Conservation (phyloP, 2,888 invertebrate species). For the Sphaeridia pumilis region DNA sequence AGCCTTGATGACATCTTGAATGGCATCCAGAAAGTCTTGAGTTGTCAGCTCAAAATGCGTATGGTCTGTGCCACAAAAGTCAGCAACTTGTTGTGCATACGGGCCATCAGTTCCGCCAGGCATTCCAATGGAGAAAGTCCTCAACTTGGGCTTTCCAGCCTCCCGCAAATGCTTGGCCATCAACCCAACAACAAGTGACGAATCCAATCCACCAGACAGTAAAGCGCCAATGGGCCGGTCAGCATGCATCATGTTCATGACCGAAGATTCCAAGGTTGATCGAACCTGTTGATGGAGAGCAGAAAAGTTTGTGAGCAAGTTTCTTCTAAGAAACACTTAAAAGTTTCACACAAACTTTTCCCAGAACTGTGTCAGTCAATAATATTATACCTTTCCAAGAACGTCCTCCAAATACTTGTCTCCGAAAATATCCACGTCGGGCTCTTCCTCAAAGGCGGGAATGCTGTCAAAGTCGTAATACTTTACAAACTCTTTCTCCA, state of each 20-base stretch:
- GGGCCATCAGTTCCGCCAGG: constrained; percentile 72
- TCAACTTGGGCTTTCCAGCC: constrained; percentile 39
- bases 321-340: neutral
- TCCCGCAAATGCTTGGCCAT: constrained; percentile 20
- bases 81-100: constrained; percentile 72
- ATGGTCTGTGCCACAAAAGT: constrained; percentile 75
- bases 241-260: constrained; percentile 69
- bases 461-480: constrained; percentile 26
- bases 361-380: too few species aligned
- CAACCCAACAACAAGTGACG: constrained; percentile 59
- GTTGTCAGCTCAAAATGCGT: constrained; percentile 79
- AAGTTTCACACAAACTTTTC: neutral
- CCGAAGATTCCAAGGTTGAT: constrained; percentile 43
- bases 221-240: constrained; percentile 74
- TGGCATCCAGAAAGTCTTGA: constrained; percentile 57
- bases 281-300: constrained; percentile 18
- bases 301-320: too few species aligned
- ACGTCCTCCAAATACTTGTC: constrained; percentile 15
- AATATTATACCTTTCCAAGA: constrained; percentile 22
- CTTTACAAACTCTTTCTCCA: constrained; percentile 16
- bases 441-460: constrained; percentile 15
- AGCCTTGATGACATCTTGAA: constrained; percentile 74
- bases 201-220: constrained; percentile 75
- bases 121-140: constrained; percentile 87
- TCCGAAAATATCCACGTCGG: constrained; percentile 18